These are phyloP conservation scores for Autographa gamma DNA, from an alignment of 2,888 invertebrate species.

Conservation along the genomic window DNA sequence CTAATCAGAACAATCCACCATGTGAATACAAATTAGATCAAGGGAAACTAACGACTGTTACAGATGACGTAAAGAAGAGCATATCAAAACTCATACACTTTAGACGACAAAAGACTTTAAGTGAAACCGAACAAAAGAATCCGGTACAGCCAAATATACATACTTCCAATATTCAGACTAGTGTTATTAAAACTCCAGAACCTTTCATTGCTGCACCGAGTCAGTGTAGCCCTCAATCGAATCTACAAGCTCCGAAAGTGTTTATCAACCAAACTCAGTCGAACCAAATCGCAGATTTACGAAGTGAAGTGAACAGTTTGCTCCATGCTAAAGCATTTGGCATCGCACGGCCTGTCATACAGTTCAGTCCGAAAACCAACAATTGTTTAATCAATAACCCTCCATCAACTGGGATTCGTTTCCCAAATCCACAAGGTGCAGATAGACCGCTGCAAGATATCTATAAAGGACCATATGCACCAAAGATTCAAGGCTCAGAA, in stretches of 20 bases:
- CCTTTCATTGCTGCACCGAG: conserved; percentile 38
- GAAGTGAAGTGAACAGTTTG: conserved; percentile 57
- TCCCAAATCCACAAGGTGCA: conserved; percentile 14
- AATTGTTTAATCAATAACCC: conserved; percentile 26
- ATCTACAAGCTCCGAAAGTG: conserved; percentile 65
- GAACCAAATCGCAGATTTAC: conserved; percentile 59
- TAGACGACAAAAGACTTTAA: conserved; percentile 64
- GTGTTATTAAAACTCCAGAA: conserved; percentile 3
- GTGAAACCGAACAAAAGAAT: conserved; percentile 37
- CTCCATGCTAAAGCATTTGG: conserved; percentile 46
- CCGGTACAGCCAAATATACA: conserved; percentile 40
- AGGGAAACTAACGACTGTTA: conserved; percentile 34
- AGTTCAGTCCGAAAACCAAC: conserved; percentile 43
- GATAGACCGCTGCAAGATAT: conserved; percentile 17
- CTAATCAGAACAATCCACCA: conserved; percentile 8
- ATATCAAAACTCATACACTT: conserved; percentile 75
- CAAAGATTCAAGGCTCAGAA: conserved; percentile 12
- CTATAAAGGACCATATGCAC: conserved; percentile 13
- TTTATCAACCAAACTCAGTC: conserved; percentile 67
- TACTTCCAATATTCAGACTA: conserved; percentile 20
- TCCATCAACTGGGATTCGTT: conserved; percentile 14
- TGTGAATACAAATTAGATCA: not conserved
- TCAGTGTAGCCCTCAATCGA: conserved; percentile 59
- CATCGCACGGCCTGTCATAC: conserved; percentile 54
- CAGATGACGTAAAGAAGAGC: conserved; percentile 70